phyloP scores from a whole-genome alignment of 2,888 invertebrate genomes.

The Pollenia amentaria region DNA sequence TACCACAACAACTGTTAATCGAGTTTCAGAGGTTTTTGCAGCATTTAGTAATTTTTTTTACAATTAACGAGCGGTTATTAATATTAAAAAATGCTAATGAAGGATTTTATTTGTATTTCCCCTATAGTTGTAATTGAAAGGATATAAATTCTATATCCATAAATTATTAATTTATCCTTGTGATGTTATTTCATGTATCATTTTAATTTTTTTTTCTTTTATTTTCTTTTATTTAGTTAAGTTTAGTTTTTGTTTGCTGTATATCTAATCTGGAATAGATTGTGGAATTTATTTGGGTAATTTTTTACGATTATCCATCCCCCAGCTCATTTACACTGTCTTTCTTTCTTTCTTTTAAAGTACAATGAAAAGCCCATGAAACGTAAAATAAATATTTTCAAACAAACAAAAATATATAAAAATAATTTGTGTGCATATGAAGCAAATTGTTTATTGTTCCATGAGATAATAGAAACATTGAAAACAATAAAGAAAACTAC shows the following conservation, averaged over 20 bases:
- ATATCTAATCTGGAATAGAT: constrained; percentile 36
- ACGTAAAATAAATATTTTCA: constrained; percentile 38
- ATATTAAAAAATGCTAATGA: too few species aligned
- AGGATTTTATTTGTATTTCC: too few species aligned
- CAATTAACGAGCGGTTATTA: too few species aligned
- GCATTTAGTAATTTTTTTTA: too few species aligned
- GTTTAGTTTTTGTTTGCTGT: neutral
- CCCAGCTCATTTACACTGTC: neutral
- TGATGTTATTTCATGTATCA: constrained; percentile 38
- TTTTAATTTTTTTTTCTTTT: neutral
- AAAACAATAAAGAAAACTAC: constrained; percentile 41
- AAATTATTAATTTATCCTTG: constrained; percentile 39
- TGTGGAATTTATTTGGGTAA: constrained; percentile 60
- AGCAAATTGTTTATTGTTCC: constrained; percentile 55
- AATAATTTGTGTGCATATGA: constrained; percentile 8
- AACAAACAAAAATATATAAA: neutral
- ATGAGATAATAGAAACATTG: constrained; percentile 38
- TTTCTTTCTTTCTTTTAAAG: neutral
- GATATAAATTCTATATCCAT: neutral
- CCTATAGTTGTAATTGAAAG: neutral
- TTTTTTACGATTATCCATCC: constrained; percentile 19
- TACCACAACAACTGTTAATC: too few species aligned
- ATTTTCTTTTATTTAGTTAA: neutral
- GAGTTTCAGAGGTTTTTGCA: too few species aligned
- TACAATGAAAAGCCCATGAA: constrained; percentile 21